A percentile compares a stretch with the other conserved stretches of the same genome.
phyloP scores from a whole-genome alignment of 2,797 vertebrate species.

The Chloroceryle inda region DNA sequence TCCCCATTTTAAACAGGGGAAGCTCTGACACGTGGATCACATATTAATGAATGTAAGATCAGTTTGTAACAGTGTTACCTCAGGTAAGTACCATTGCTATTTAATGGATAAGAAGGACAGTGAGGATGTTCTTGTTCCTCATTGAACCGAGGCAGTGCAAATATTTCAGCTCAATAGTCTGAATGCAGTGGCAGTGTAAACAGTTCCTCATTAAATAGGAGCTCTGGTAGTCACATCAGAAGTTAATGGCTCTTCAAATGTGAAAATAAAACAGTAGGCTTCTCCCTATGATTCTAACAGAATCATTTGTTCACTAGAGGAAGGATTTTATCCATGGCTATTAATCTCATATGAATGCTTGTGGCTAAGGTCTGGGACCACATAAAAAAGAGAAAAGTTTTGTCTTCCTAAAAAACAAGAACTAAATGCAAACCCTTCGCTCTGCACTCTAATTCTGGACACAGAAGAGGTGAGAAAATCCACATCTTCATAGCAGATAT shows the following conservation, averaged over 20 bases:
- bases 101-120: not conserved
- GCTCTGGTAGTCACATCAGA: not conserved
- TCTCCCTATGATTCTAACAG: not conserved
- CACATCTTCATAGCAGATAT: not conserved
- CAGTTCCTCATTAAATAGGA: conserved; percentile 15
- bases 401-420: not conserved
- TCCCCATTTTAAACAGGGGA: not conserved
- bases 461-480: not conserved
- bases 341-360: not conserved
- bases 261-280: conserved; percentile 18
- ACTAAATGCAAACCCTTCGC: not conserved
- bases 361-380: not conserved
- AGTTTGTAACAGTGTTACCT: not conserved
- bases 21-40: not conserved
- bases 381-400: not conserved
- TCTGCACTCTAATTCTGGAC: not conserved
- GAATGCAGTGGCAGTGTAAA: conserved; percentile 2
- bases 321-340: not conserved
- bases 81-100: not conserved
- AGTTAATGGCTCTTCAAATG: conserved; percentile 47
- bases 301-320: not conserved
- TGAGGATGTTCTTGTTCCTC: not conserved
- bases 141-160: not conserved
- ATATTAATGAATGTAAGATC: not conserved
- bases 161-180: not conserved